These are phyloP conservation scores for Melieria crassipennis DNA, from an alignment of 2,888 invertebrate genomes.

Conservation along the genomic window DNA sequence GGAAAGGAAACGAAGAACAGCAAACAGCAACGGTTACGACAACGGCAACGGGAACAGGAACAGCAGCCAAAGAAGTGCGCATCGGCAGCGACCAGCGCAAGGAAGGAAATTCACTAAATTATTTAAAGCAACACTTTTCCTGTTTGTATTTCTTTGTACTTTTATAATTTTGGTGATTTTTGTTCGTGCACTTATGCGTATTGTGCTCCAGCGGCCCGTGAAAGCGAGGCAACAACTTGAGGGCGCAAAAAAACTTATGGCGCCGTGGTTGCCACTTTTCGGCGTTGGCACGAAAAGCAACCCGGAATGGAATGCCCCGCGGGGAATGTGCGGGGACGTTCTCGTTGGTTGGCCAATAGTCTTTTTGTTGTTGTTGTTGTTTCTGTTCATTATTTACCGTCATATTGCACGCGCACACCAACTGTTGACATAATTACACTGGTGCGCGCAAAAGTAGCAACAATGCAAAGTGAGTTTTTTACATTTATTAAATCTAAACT, in stretches of 20 bases:
- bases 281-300: background rate
- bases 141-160: slow-evolving; percentile 35
- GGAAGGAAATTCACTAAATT: slow-evolving; percentile 60
- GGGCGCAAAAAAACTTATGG: background rate
- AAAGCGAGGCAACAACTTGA: background rate
- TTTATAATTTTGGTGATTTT: background rate
- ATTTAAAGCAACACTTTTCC: slow-evolving; percentile 57
- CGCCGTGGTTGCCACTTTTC: background rate
- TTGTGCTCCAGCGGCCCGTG: background rate
- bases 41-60: slow-evolving; percentile 2
- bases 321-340: slow-evolving; percentile 50
- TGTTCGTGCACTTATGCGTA: background rate
- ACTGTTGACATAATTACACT: slow-evolving; percentile 53
- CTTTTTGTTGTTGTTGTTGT: background rate
- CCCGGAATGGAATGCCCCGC: slow-evolving; percentile 42
- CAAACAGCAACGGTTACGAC: background rate
- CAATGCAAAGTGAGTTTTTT: background rate
- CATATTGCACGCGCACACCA: slow-evolving; percentile 54
- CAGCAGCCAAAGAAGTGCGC: background rate
- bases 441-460: background rate
- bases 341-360: background rate
- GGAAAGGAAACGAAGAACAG: slow-evolving; percentile 17
- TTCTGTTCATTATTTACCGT: slow-evolving; percentile 51
- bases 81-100: too few species aligned
- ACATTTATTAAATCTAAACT: too few species aligned